Evolutionary conservation across 2,797 vertebrate genomes (phyloP).

Genomic region (Aythya fuligula): DNA sequence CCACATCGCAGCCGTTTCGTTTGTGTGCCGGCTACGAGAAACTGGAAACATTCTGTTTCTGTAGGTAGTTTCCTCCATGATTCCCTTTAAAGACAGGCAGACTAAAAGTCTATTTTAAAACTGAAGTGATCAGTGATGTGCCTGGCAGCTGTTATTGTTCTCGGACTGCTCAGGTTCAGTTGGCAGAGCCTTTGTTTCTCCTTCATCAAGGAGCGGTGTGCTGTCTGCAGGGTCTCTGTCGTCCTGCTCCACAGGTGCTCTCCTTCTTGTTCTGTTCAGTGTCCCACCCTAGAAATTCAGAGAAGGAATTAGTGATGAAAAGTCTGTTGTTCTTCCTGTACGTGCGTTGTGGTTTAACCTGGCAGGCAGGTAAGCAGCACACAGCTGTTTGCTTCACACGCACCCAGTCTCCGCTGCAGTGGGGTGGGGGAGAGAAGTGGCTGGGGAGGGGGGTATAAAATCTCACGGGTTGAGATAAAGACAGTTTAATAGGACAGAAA

Average conservation of each 20-base stretch:
- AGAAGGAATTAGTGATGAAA: not conserved
- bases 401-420: not conserved
- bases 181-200: not conserved
- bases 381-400: too few species aligned
- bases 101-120: not conserved
- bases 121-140: not conserved
- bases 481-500: too few species aligned
- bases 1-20: not conserved
- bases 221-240: not conserved
- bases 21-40: not conserved
- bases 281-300: slow-evolving; percentile 78
- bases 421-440: too few species aligned
- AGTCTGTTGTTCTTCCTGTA: not conserved
- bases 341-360: too few species aligned
- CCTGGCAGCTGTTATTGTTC: not conserved
- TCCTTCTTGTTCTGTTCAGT: slow-evolving; percentile 84
- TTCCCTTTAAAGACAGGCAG: not conserved
- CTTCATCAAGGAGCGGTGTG: not conserved
- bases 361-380: too few species aligned
- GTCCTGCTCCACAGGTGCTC: not conserved
- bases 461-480: too few species aligned
- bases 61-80: not conserved
- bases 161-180: not conserved
- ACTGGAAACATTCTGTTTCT: not conserved
- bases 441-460: too few species aligned